These are phyloP conservation scores for Saccostrea glomerata DNA, from an alignment of 1,140 invertebrate genomes.

Conservation along the genomic window DNA sequence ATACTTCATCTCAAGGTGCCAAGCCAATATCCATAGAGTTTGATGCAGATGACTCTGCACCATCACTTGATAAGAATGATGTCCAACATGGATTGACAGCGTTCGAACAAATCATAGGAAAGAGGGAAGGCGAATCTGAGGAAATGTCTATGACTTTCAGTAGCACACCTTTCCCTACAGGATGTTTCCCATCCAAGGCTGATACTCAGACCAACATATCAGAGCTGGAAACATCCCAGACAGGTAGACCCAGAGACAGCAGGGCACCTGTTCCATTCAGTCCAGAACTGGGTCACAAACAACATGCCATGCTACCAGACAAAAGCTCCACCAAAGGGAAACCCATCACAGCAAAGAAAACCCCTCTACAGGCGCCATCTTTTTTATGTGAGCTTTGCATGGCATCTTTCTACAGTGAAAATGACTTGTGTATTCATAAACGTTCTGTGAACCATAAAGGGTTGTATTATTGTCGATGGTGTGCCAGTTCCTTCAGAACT, in stretches of 20 bases:
- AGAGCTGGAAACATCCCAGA: neutral
- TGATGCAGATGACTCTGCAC: neutral
- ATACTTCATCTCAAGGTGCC: neutral
- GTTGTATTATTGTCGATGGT: slow-evolving; percentile 1
- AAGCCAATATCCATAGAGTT: neutral
- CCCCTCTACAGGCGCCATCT: neutral
- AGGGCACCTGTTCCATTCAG: neutral
- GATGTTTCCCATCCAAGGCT: neutral
- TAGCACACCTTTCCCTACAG: neutral
- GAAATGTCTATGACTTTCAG: neutral
- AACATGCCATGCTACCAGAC: neutral
- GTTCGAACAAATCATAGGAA: neutral
- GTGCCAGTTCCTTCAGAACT: neutral
- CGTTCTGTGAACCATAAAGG: neutral
- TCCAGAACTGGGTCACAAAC: neutral
- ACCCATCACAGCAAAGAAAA: neutral
- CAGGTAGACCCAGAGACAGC: neutral
- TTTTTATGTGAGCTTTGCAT: slow-evolving; percentile 28
- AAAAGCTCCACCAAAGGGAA: neutral
- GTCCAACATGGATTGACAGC: neutral
- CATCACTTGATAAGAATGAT: neutral
- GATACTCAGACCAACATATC: neutral
- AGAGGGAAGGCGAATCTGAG: neutral
- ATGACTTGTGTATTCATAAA: neutral
- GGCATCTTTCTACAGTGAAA: slow-evolving; percentile 3